A percentile compares a stretch with the other conserved stretches of the same genome.
Conservation (phyloP, 30 jellyfish, hydroid and myxozoan species). For the Cassiopea xamachana region DNA sequence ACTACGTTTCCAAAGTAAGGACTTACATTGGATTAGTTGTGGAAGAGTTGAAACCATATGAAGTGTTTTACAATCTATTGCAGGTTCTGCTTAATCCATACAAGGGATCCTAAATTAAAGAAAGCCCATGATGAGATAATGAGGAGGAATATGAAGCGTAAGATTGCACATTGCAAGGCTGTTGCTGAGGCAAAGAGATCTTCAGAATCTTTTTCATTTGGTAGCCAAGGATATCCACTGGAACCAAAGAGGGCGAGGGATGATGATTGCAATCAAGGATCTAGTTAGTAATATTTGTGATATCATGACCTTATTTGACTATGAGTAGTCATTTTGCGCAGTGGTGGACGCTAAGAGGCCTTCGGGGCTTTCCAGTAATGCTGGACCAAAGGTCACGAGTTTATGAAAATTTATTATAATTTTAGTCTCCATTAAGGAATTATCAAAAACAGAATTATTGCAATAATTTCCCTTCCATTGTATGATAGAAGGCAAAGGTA, state of each 20-base stretch:
- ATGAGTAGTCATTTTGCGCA: too few species aligned
- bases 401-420: too few species aligned
- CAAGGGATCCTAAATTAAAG: slow-evolving; percentile 82
- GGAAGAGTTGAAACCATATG: too few species aligned
- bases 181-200: slow-evolving; percentile 39
- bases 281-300: slow-evolving; percentile 5
- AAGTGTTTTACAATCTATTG: neutral
- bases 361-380: too few species aligned
- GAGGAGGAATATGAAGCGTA: slow-evolving; percentile 70
- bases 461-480: too few species aligned
- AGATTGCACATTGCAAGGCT: slow-evolving; percentile 61
- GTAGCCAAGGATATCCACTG: slow-evolving; percentile 12
- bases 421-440: too few species aligned
- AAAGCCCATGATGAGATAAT: slow-evolving; percentile 80
- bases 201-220: slow-evolving; percentile 33
- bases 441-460: too few species aligned
- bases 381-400: too few species aligned
- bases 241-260: slow-evolving; percentile 35
- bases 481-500: too few species aligned
- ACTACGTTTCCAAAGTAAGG: too few species aligned
- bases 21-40: too few species aligned
- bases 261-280: slow-evolving; percentile 5
- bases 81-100: slow-evolving; percentile 80
- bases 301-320: neutral
- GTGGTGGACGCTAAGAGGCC: too few species aligned